Base-by-base conservation (phyloP, 2,888 invertebrate species). In the Parnassius smintheus region DNA sequence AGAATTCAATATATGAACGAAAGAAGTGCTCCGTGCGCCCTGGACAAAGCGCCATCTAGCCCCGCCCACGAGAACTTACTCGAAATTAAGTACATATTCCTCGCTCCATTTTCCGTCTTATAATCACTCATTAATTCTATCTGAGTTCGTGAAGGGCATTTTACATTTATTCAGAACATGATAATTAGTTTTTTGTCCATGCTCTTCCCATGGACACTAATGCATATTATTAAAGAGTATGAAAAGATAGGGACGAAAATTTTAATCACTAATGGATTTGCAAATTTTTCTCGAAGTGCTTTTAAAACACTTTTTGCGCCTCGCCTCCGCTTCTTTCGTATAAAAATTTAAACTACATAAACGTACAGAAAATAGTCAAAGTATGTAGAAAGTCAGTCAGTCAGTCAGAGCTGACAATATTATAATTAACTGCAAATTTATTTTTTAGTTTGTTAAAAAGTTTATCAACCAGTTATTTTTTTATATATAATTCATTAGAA, bases 1-100 rank as follows among this genome's bases (percentile, higher is more conserved):
- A 58, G 59, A 41, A 60, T 60, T 60, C 60, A 49, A 60, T 54
- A 60, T 60, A 60, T 42, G 49, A 48, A 54, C 48, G 54, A 49
- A 60, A 60, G 13, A 9, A 51, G 48, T 51, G 12, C n/a, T 45
- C 18, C 49, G 46, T 22, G 49, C 55, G 49, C 22, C 9, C 12
- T 42, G 18, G 54, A 41, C 41, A 7, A 11, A 42, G 55, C 58
- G 50, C 54, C 42, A 49, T 54, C 54, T 54, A 54, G 48, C 53
- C 8, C 52, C 22, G 18, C 46, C 41, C 13, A 41, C 48, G 41
- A 8, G 18, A 54, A 48, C 46, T 48, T 11, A 13, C 52, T 59
- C 18, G 25, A 60, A 53, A 60, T 60, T 60, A 60, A 60, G 55
- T 49, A 48, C 49, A 48, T 44, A 10, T 22, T 44, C 18, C 45